A percentile compares a stretch with the other conserved stretches of the same genome.
Evolutionary conservation across 2,888 invertebrate genomes (phyloP).

Genomic region (Cistogaster globosa): DNA sequence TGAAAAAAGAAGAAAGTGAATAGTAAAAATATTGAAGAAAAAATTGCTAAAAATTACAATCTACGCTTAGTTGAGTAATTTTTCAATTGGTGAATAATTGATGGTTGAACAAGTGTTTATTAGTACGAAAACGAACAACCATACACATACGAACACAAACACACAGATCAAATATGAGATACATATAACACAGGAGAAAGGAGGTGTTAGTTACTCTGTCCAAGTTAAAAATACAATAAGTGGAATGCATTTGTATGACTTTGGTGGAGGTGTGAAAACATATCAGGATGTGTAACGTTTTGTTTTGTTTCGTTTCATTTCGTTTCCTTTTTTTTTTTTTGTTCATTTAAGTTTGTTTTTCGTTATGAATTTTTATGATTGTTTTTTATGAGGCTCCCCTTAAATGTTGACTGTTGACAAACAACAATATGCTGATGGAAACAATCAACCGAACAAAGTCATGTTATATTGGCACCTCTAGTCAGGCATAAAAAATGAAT

Average conservation of each 20-base stretch:
- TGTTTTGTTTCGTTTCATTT: constrained; percentile 27
- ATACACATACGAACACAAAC: constrained; percentile 15
- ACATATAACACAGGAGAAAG: constrained; percentile 3
- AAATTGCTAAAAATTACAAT: constrained; percentile 66
- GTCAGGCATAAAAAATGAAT: constrained; percentile 70
- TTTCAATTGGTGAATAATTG: constrained; percentile 83
- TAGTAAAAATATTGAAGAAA: too few species aligned
- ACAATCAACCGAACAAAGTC: too few species aligned
- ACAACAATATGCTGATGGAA: too few species aligned
- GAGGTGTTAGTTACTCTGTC: constrained; percentile 4
- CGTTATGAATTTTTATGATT: constrained; percentile 62
- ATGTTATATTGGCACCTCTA: constrained; percentile 67
- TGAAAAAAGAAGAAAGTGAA: too few species aligned
- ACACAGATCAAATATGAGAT: not conserved
- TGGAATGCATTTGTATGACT: constrained; percentile 28
- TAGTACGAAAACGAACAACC: constrained; percentile 44
- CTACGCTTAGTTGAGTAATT: constrained; percentile 80
- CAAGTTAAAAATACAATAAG: constrained; percentile 13
- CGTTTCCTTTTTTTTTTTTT: constrained; percentile 9
- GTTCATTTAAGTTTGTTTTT: constrained; percentile 16
- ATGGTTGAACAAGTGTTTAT: constrained; percentile 75
- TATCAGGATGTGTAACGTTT: constrained; percentile 64
- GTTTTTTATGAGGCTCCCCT: constrained; percentile 42
- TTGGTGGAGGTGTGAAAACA: constrained; percentile 62
- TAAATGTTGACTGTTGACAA: constrained; percentile 50